Conservation (phyloP, 1,140 invertebrate species). For the Scaptodrosophila lebanonensis region DNA sequence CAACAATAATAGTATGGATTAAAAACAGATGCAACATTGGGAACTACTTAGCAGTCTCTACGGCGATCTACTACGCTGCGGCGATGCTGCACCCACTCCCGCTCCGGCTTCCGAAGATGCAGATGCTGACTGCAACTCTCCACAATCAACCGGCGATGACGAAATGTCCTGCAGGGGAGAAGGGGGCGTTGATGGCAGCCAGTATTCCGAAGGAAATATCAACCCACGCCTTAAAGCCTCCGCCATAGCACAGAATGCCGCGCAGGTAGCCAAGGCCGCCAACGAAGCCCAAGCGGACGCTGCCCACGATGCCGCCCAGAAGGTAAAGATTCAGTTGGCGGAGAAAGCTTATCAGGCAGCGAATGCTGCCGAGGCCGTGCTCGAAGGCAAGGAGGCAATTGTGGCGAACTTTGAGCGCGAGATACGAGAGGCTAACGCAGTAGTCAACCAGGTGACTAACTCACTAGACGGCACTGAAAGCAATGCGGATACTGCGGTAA, state of each 20-base stretch:
- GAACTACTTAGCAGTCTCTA: background rate
- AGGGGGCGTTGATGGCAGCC: no score
- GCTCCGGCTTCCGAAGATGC: no score
- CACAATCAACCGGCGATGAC: no score
- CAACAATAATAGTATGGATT: no score
- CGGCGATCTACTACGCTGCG: background rate
- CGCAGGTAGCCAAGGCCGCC: conserved; percentile 81
- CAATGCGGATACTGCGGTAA: conserved; percentile 79
- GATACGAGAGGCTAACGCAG: conserved; percentile 80
- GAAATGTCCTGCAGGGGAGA: no score
- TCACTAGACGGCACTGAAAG: conserved; percentile 80
- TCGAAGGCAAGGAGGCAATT: conserved; percentile 80
- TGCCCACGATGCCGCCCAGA: conserved; percentile 80
- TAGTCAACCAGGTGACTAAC: conserved; percentile 80
- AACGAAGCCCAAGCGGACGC: conserved; percentile 82
- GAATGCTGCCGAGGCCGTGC: conserved; percentile 81
- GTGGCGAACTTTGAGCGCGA: conserved; percentile 80
- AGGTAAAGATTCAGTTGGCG: conserved; percentile 82
- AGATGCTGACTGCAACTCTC: background rate
- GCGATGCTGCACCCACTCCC: no score
- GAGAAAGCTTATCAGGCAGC: conserved; percentile 82
- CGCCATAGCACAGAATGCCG: conserved; percentile 82
- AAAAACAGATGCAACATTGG: background rate
- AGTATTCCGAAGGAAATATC: background rate
- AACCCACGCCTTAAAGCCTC: conserved; percentile 68